These are phyloP conservation scores for Agonopterix subpropinquella DNA, from an alignment of 2,888 invertebrate species.

Conservation along the genomic window DNA sequence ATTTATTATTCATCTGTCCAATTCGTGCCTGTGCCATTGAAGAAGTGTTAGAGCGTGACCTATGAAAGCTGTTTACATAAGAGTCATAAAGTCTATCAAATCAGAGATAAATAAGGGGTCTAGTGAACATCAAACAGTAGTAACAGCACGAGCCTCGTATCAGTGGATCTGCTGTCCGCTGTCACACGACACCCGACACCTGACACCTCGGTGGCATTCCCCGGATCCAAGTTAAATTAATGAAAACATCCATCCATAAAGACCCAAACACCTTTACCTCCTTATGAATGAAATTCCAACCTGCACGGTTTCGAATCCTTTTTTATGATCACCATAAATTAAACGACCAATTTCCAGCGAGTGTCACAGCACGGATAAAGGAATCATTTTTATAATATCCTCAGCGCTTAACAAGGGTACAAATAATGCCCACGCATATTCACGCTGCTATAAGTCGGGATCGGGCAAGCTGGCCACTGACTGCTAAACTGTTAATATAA, in stretches of 20 bases:
- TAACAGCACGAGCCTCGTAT: conserved; percentile 51
- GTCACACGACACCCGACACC: conserved; percentile 51
- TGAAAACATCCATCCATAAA: conserved; percentile 75
- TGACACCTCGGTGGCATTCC: conserved; percentile 60
- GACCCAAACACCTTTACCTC: conserved; percentile 73
- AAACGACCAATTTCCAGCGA: conserved; percentile 72
- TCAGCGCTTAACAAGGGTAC: conserved; percentile 73
- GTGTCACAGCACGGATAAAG: conserved; percentile 73
- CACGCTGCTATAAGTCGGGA: conserved; percentile 69
- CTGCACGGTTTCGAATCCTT: conserved; percentile 68
- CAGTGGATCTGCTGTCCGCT: conserved; percentile 43
- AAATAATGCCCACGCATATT: conserved; percentile 75
- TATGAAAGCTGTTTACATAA: not conserved
- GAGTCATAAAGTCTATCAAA: not conserved
- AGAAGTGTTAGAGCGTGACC: too few relatives aligned
- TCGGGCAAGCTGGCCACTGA: conserved; percentile 59
- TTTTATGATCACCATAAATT: conserved; percentile 73
- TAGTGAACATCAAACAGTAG: conserved; percentile 37
- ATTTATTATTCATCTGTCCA: conserved; percentile 24
- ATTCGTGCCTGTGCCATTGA: too few relatives aligned
- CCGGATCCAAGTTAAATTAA: conserved; percentile 67
- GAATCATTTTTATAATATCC: conserved; percentile 76
- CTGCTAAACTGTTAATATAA: conserved; percentile 76
- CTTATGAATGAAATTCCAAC: conserved; percentile 77
- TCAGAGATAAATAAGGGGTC: not conserved